Conservation (phyloP, 2,888 invertebrate genomes). For the Julus scandinavius region DNA sequence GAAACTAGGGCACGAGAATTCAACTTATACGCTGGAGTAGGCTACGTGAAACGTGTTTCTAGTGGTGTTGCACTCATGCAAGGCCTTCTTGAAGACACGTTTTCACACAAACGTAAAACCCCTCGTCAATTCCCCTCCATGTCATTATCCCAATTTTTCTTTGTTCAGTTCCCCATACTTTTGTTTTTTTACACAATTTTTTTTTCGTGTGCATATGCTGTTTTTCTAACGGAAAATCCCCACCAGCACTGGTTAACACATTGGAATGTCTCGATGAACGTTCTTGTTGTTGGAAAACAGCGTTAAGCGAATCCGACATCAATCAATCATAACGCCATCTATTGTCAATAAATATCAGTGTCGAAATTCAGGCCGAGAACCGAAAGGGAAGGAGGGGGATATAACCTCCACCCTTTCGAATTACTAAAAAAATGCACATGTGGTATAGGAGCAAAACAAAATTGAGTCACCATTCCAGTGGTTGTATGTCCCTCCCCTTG, state of each 20-base stretch:
- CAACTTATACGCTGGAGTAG: background rate
- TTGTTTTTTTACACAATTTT: background rate
- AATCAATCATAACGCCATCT: too few relatives aligned
- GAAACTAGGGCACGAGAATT: slow-evolving; percentile 17
- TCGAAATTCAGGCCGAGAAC: too few relatives aligned
- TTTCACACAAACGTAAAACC: background rate
- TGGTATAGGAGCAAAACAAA: too few relatives aligned
- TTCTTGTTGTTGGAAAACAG: too few relatives aligned
- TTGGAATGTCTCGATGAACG: background rate
- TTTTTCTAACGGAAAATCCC: background rate
- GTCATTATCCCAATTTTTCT: slow-evolving; percentile 35
- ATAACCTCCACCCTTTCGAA: too few relatives aligned
- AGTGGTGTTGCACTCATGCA: background rate
- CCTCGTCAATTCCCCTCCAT: background rate
- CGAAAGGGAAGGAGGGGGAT: too few relatives aligned
- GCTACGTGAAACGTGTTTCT: background rate
- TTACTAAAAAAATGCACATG: too few relatives aligned
- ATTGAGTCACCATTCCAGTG: background rate
- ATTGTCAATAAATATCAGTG: too few relatives aligned
- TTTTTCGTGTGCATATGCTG: background rate
- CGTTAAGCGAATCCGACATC: too few relatives aligned
- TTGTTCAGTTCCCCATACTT: slow-evolving; percentile 8
- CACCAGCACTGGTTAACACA: background rate
- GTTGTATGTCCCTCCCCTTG: background rate
- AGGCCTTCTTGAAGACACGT: slow-evolving; percentile 12